Base-by-base conservation (phyloP, 1,140 invertebrate genomes). In the Ephestia elutella region DNA sequence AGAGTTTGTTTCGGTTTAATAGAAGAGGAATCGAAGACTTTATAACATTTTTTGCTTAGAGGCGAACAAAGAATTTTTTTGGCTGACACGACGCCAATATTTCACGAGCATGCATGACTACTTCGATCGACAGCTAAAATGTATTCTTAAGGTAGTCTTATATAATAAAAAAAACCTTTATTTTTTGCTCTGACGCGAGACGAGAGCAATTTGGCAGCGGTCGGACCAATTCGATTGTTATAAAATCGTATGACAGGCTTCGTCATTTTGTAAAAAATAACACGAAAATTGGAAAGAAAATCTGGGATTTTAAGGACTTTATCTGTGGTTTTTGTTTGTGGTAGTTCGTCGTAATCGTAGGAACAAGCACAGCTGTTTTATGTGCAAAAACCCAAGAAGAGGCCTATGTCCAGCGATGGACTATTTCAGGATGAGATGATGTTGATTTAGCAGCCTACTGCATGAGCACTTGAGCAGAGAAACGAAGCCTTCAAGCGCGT, bases 1-100 rank as follows among this genome's bases (percentile, higher is more conserved):
- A 15, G 15, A 44, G 38, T 44, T 44, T 9, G 5, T 15, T 15
- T 44, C 10, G 13, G 5, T 17, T 4, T 44, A 44, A n/a, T 10
- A 7, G 15, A 2, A 4, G 4, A 2, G 10, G 38, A 15, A 17
- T 15, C 38, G 38, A 44, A 25, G 50, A 25, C 21, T n/a, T 53
- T 25, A 25, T 25, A 53, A 53, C 17, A 44, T 53, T 53, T 53
- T 53, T 53, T 53, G 20, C 20, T 53, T 53, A 53, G 21, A 35
- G 19, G 56, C 21, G 56, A 57, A 57, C 56, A 57, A 59, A 59
- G 35, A 49, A 5, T 59, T 59, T 59, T 59, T 59, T 58, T 38
- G 25, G 49, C 17, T 17, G 56, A 38, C 56, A 15, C 49, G 35
- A 49, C 13, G 56, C 48, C 55, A 30, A 58, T 58, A 58, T 58